phyloP scores from a whole-genome alignment of 1,140 invertebrate species.

The Orussus abietinus region DNA sequence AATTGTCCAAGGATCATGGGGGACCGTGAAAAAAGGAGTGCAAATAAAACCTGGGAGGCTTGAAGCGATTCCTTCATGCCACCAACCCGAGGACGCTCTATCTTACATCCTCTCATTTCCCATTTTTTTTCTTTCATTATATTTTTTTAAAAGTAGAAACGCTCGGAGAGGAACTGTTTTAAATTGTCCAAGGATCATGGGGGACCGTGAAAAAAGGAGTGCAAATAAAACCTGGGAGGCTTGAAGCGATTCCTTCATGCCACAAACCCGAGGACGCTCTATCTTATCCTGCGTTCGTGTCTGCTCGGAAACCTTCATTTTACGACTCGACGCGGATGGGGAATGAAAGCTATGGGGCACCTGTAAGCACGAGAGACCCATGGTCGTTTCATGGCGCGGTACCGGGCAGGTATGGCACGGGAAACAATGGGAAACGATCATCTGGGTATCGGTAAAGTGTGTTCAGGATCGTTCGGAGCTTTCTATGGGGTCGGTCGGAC shows the following conservation, averaged over 20 bases:
- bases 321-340: neutral
- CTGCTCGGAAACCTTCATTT: neutral
- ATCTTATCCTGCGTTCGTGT: constrained; percentile 18
- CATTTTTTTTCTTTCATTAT: too few relatives aligned
- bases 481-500: neutral
- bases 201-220: too few relatives aligned
- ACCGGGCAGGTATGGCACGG: too few relatives aligned
- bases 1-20: too few relatives aligned
- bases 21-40: too few relatives aligned
- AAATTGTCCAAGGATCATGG: too few relatives aligned
- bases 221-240: constrained; percentile 28
- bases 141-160: too few relatives aligned
- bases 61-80: constrained; percentile 22
- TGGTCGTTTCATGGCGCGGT: too few relatives aligned
- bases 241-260: constrained; percentile 23
- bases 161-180: too few relatives aligned
- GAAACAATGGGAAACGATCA: constrained; percentile 21
- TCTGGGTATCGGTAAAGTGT: constrained; percentile 19
- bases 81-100: constrained; percentile 23
- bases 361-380: neutral
- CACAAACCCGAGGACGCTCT: constrained; percentile 24
- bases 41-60: constrained; percentile 28
- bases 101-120: too few relatives aligned
- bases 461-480: neutral
- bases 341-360: neutral